A percentile compares a stretch with the other conserved stretches of the same genome.
These are phyloP conservation scores for Amitus sp. DNA, from an alignment of 2,888 invertebrate genomes.

Conservation along the genomic window DNA sequence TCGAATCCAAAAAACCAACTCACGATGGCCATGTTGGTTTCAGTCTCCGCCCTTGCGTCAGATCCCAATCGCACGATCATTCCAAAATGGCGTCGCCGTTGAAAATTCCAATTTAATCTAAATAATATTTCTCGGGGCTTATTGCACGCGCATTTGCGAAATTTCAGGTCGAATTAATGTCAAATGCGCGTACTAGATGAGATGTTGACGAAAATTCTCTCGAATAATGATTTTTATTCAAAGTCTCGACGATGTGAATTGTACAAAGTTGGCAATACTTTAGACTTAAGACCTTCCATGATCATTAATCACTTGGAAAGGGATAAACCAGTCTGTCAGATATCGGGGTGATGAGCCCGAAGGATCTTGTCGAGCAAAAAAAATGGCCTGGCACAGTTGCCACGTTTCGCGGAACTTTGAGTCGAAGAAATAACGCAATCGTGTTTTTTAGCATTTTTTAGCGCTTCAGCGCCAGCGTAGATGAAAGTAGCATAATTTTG, in stretches of 20 bases:
- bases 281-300: conserved; percentile 56
- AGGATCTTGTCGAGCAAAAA: conserved; percentile 6
- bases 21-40: no score
- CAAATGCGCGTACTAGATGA: conserved; percentile 40
- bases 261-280: conserved; percentile 69
- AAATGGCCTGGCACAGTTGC: neutral
- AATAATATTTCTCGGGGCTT: conserved; percentile 42
- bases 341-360: conserved; percentile 15
- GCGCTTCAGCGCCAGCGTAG: no score
- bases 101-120: no score
- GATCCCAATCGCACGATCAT: no score
- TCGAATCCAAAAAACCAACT: no score
- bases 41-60: no score
- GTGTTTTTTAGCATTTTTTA: no score
- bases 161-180: conserved; percentile 47
- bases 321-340: conserved; percentile 27
- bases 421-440: no score
- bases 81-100: conserved; percentile 52
- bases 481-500: neutral
- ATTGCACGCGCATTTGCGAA: no score
- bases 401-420: no score
- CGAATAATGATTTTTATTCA: conserved; percentile 41
- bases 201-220: conserved; percentile 45
- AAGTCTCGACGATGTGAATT: conserved; percentile 50
- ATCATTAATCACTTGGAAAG: conserved; percentile 53